Percentiles rank a stretch among this genome's conserved stretches.
Evolutionary conservation across 2,888 invertebrate genomes (phyloP).

Genomic region (Lamproptera curius): DNA sequence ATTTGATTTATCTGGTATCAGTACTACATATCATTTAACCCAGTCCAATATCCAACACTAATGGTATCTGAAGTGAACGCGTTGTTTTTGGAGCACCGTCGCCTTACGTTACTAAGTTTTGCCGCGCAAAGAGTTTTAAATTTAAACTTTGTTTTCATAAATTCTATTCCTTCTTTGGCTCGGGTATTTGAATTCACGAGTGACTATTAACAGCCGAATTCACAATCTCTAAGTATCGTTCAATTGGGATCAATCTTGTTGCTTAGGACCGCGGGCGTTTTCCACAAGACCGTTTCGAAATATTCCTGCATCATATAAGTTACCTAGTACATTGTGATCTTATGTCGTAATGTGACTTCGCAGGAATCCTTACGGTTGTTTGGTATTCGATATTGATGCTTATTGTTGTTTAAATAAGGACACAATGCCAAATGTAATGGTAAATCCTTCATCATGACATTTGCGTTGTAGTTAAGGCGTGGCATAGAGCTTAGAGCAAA

Average conservation of each 20-base stretch:
- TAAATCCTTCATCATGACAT: constrained; percentile 20
- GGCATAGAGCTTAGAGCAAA: constrained; percentile 1
- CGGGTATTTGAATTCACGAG: no score
- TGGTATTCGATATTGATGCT: constrained; percentile 14
- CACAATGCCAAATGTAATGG: constrained; percentile 7
- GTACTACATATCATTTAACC: no score
- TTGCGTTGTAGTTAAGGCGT: constrained; percentile 14
- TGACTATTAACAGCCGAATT: no score
- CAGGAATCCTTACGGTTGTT: constrained; percentile 11
- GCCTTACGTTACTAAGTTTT: no score
- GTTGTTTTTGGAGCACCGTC: no score
- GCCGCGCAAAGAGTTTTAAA: no score
- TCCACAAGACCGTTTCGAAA: constrained; percentile 23
- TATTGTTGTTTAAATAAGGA: constrained; percentile 11
- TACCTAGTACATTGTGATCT: constrained; percentile 23
- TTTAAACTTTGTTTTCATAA: no score
- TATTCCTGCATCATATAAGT: constrained; percentile 20
- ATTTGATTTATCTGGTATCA: no score
- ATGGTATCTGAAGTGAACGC: no score
- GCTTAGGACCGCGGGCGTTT: constrained; percentile 21
- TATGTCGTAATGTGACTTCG: constrained; percentile 18
- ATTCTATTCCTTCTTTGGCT: no score
- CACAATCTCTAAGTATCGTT: constrained; percentile 16
- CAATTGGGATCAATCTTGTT: constrained; percentile 17
- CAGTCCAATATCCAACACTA: no score